Evolutionary conservation across 1,140 invertebrate genomes (phyloP).

Genomic region (Triops longicaudatus): DNA sequence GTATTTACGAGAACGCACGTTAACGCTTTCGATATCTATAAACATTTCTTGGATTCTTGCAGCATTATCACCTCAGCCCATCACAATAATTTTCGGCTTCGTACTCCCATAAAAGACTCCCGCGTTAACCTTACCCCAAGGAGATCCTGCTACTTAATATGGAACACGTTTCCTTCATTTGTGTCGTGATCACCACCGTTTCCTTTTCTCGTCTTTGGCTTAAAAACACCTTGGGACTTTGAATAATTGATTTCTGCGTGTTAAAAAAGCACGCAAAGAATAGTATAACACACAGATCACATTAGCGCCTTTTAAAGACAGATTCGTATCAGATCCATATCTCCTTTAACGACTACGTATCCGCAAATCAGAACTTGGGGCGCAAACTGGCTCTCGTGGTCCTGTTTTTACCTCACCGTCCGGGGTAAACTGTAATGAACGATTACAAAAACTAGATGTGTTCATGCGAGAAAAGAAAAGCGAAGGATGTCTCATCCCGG

Average conservation of each 20-base stretch:
- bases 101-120: neutral
- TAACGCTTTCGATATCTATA: neutral
- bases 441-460: conserved; percentile 8
- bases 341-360: neutral
- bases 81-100: neutral
- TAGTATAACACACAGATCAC: neutral
- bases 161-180: conserved; percentile 15
- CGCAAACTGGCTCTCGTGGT: neutral
- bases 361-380: neutral
- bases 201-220: neutral
- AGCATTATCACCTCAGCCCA: neutral
- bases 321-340: neutral
- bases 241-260: neutral
- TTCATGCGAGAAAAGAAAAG: neutral
- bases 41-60: neutral
- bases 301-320: neutral
- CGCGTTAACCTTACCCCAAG: neutral
- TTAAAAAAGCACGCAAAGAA: neutral
- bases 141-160: neutral
- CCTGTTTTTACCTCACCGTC: neutral
- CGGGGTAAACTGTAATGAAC: neutral
- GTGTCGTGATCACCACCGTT: neutral
- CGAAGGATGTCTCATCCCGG: neutral
- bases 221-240: neutral
- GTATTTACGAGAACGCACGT: neutral